Evolutionary conservation across 2,888 invertebrate species (phyloP).

Genomic region (Mylabris sibirica): DNA sequence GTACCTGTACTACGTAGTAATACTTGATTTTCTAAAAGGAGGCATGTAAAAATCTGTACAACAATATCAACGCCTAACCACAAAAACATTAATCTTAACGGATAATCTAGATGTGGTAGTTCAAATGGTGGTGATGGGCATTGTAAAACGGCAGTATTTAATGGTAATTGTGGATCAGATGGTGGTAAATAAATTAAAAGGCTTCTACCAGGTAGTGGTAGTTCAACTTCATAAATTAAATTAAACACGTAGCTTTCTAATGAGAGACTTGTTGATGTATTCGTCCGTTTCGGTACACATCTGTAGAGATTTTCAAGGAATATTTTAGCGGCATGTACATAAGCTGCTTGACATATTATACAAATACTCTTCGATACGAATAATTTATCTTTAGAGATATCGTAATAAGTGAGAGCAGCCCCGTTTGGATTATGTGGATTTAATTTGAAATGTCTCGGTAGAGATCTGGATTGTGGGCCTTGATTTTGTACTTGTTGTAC

Average conservation of each 20-base stretch:
- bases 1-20: conserved; percentile 89
- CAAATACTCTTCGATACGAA: conserved; percentile 95
- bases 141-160: conserved; percentile 74
- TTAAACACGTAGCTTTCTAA: conserved; percentile 96
- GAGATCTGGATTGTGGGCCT: conserved; percentile 78
- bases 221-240: conserved; percentile 87
- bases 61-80: conserved; percentile 92
- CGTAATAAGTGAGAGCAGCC: conserved; percentile 83
- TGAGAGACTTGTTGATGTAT: conserved; percentile 72
- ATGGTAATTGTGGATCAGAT: conserved; percentile 72
- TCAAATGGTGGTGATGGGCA: conserved; percentile 81
- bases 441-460: conserved; percentile 89
- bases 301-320: conserved; percentile 87
- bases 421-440: conserved; percentile 78
- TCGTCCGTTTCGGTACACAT: conserved; percentile 80
- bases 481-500: conserved; percentile 68
- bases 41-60: conserved; percentile 92
- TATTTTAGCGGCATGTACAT: conserved; percentile 84
- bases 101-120: conserved; percentile 93
- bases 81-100: conserved; percentile 85
- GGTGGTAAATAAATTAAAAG: conserved; percentile 79
- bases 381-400: conserved; percentile 91
- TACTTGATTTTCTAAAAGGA: conserved; percentile 95
- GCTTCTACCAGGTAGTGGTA: conserved; percentile 89
- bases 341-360: conserved; percentile 89